A percentile compares a stretch with the other conserved stretches of the same genome.
phyloP scores from a whole-genome alignment of 2,888 invertebrate genomes.

The Mycogona germanica region DNA sequence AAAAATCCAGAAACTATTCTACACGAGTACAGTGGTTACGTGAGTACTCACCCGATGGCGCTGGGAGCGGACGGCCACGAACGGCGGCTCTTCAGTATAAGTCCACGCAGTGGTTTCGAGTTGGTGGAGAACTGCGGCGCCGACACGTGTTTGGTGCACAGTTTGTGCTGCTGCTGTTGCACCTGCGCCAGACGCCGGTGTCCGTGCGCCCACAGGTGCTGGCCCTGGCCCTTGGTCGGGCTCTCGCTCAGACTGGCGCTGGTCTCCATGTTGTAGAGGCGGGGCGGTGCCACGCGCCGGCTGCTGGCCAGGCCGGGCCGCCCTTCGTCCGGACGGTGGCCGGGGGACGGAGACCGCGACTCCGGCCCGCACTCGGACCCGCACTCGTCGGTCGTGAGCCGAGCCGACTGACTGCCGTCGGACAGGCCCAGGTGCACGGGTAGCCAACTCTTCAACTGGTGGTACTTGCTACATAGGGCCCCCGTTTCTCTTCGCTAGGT shows the following conservation, averaged over 20 bases:
- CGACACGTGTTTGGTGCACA: slow-evolving; percentile 19
- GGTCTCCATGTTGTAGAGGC: slow-evolving; percentile 1
- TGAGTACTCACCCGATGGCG: slow-evolving; percentile 8
- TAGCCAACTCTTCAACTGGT: slow-evolving; percentile 12
- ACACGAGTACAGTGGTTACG: no score
- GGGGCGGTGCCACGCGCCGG: not conserved
- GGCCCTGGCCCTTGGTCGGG: not conserved
- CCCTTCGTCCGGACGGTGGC: not conserved
- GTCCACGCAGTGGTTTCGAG: slow-evolving; percentile 24
- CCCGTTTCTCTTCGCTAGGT: slow-evolving; percentile 18
- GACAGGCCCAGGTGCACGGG: slow-evolving; percentile 1
- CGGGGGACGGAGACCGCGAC: not conserved
- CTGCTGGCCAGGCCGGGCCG: not conserved
- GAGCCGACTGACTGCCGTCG: not conserved
- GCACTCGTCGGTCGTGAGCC: not conserved
- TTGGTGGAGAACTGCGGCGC: slow-evolving; percentile 17
- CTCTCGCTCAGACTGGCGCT: slow-evolving; percentile 2
- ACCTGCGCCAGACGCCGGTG: slow-evolving; percentile 6
- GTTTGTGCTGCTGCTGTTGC: slow-evolving; percentile 9
- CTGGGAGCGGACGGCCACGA: slow-evolving; percentile 62
- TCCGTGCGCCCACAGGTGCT: slow-evolving; percentile 19
- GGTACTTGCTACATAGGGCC: slow-evolving; percentile 12
- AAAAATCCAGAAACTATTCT: no score
- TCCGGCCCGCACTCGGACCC: not conserved
- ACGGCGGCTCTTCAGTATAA: slow-evolving; percentile 53